Evolutionary conservation across 2,797 vertebrate species (phyloP).

Genomic region (Anabas testudineus): DNA sequence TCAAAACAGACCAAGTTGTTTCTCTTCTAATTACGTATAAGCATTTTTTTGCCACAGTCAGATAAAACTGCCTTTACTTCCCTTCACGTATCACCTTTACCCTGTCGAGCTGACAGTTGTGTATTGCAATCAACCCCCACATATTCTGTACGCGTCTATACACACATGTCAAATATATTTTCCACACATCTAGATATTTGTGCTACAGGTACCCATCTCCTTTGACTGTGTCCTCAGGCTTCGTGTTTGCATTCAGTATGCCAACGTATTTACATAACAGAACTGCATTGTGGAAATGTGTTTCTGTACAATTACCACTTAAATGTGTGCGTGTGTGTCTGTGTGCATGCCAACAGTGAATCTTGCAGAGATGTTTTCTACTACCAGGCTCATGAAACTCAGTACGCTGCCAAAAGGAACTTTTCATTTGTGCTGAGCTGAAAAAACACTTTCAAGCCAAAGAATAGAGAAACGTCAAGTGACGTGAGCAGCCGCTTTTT

Average conservation of each 20-base stretch:
- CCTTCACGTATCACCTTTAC: slow-evolving; percentile 39
- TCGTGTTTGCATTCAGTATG: slow-evolving; percentile 19
- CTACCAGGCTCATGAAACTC: slow-evolving; percentile 24
- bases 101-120: slow-evolving; percentile 36
- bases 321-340: slow-evolving; percentile 1
- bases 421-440: slow-evolving; percentile 46
- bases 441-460: slow-evolving; percentile 32
- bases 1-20: slow-evolving; percentile 37
- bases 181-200: slow-evolving; percentile 16
- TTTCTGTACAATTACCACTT: slow-evolving; percentile 17
- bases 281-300: slow-evolving; percentile 29
- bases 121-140: neutral
- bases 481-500: slow-evolving; percentile 36
- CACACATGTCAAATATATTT: slow-evolving; percentile 11
- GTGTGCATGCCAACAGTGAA: slow-evolving; percentile 10
- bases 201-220: slow-evolving; percentile 13
- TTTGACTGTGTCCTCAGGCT: slow-evolving; percentile 21
- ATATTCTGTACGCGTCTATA: slow-evolving; percentile 1
- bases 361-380: slow-evolving; percentile 34
- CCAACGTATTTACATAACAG: slow-evolving; percentile 51
- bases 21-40: slow-evolving; percentile 25
- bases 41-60: slow-evolving; percentile 15
- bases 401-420: slow-evolving; percentile 35
- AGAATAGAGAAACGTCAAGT: slow-evolving; percentile 59
- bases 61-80: slow-evolving; percentile 22